These are phyloP conservation scores for Pseudomyrmex dendroicus DNA, from an alignment of 1,140 invertebrate genomes.

Conservation along the genomic window DNA sequence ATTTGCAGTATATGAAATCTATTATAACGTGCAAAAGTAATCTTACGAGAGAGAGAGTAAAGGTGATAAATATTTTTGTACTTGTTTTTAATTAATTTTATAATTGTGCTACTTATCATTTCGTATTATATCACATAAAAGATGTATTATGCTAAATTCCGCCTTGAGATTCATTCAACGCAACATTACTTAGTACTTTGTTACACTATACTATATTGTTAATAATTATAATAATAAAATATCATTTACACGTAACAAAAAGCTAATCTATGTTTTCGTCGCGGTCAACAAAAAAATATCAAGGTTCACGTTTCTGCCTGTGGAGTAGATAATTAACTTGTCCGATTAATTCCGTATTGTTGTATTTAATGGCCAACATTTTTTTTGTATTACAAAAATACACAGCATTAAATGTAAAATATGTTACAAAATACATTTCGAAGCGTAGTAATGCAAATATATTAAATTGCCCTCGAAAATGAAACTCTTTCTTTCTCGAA, in stretches of 20 bases:
- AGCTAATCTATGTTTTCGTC: background rate
- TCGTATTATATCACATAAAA: slow-evolving; percentile 24
- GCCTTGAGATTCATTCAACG: slow-evolving; percentile 40
- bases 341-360: slow-evolving; percentile 67
- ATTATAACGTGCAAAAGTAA: background rate
- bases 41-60: background rate
- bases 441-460: slow-evolving; percentile 64
- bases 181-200: background rate
- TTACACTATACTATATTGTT: background rate
- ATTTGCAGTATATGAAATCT: background rate
- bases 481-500: slow-evolving; percentile 40
- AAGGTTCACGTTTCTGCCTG: slow-evolving; percentile 25
- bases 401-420: slow-evolving; percentile 75
- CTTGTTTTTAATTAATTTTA: slow-evolving; percentile 11
- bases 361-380: slow-evolving; percentile 75
- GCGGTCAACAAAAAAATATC: slow-evolving; percentile 28
- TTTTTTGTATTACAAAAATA: slow-evolving; percentile 76
- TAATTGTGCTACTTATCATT: slow-evolving; percentile 11
- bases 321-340: slow-evolving; percentile 59
- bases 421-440: slow-evolving; percentile 71
- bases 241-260: slow-evolving; percentile 1
- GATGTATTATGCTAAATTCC: slow-evolving; percentile 8
- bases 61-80: slow-evolving; percentile 14
- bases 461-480: slow-evolving; percentile 44
- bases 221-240: slow-evolving; percentile 10